These are phyloP conservation scores for Calyptommatus sinebrachiatus DNA, from an alignment of 2,113 vertebrate genomes.

Conservation along the genomic window DNA sequence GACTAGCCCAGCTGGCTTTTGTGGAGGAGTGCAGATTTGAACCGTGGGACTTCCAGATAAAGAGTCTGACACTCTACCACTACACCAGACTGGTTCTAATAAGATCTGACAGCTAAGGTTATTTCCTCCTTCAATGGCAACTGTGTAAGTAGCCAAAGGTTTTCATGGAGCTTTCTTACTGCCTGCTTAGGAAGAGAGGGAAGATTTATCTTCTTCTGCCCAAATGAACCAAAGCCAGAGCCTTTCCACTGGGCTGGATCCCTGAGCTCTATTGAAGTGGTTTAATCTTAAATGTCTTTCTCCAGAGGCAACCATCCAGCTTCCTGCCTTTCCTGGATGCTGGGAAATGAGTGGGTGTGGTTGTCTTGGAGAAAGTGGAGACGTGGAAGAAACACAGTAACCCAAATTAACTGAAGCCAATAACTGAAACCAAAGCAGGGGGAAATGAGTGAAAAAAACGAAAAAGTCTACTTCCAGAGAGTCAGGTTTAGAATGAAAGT, in stretches of 20 bases:
- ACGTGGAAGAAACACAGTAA: constrained; percentile 20
- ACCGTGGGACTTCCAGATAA: too few relatives aligned
- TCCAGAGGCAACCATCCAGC: constrained; percentile 1
- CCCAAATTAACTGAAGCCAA: constrained; percentile 1
- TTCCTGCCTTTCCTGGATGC: constrained; percentile 10
- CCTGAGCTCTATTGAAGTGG: background rate
- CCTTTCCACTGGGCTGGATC: background rate
- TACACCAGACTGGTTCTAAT: too few relatives aligned
- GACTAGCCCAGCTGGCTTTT: too few relatives aligned
- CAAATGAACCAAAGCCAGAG: fast-evolving
- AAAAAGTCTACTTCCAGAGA: constrained; percentile 29
- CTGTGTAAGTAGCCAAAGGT: fast-evolving
- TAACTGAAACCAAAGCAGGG: constrained; percentile 19
- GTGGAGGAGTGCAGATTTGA: too few relatives aligned
- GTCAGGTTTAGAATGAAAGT: constrained; percentile 26
- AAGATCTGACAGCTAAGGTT: too few relatives aligned
- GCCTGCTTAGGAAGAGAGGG: fast-evolving
- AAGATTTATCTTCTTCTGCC: background rate
- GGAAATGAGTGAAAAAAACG: background rate
- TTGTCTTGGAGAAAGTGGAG: background rate
- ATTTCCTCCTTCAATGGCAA: background rate
- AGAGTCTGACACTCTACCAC: too few relatives aligned
- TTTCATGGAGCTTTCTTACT: background rate
- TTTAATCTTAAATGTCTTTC: constrained; percentile 3
- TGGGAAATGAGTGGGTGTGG: background rate